These are phyloP conservation scores for Parelbella ahira DNA, from an alignment of 2,888 invertebrate species.

Conservation along the genomic window DNA sequence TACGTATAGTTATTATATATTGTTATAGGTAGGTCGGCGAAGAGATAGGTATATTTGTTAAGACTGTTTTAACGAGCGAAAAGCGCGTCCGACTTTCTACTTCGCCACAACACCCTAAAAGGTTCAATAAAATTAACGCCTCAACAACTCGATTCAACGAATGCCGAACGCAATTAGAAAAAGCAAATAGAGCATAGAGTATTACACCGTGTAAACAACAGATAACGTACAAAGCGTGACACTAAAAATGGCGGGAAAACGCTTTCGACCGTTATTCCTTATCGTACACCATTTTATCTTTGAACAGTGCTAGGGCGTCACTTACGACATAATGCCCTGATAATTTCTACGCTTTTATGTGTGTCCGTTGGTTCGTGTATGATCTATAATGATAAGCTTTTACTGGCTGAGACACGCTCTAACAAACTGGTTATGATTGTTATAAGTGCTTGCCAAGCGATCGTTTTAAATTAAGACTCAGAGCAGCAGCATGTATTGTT, in stretches of 20 bases:
- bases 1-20: too few relatives aligned
- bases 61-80: constrained; percentile 7
- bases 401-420: too few relatives aligned
- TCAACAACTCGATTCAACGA: constrained; percentile 41
- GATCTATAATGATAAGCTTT: constrained; percentile 29
- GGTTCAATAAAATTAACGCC: constrained; percentile 29
- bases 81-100: too few relatives aligned
- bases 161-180: constrained; percentile 48
- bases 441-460: too few relatives aligned
- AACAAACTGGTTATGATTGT: too few relatives aligned
- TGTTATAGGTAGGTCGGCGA: too few relatives aligned
- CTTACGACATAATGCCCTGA: constrained; percentile 47
- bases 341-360: constrained; percentile 42
- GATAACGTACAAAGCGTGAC: constrained; percentile 49
- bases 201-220: constrained; percentile 40
- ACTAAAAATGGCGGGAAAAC: constrained; percentile 58
- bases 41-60: background rate
- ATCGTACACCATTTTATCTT: constrained; percentile 55
- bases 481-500: too few relatives aligned
- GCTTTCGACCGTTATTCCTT: constrained; percentile 57
- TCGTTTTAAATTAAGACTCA: too few relatives aligned
- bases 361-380: constrained; percentile 32
- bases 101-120: constrained; percentile 14
- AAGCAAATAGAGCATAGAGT: constrained; percentile 55
- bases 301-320: constrained; percentile 50